Evolutionary conservation across 2,797 vertebrate genomes (phyloP), one percentile per base, ranked within the genome.

Genomic region (Oreonectes daqikongensis): DNA sequence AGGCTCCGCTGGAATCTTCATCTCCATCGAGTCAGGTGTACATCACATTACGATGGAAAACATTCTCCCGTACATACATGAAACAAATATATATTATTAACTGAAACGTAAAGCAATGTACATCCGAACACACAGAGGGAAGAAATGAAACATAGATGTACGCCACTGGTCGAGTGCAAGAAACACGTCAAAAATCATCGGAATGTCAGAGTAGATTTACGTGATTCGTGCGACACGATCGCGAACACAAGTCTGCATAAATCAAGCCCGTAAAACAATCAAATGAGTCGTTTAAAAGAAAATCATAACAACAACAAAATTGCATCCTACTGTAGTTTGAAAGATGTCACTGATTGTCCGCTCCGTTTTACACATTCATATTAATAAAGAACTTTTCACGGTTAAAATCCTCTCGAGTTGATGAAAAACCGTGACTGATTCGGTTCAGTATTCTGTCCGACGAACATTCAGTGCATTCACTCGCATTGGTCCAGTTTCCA

Each of bases 191-290:
- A 88, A 59, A 86, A 88, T 92, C 79, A 87, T 87, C 77, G 91
- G 90, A 93, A 93, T 92, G 91, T 92, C 61, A 72, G 87, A 84
- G 73, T 77, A 63, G 84, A 83, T 86, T 88, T 83, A 83, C 40
- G 44, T 69, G 48, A n/a, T 83, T 82, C 40, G 44, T 69, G 48
- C 15, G 18, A 69, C 35, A 35, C 35, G 10, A 35, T 6, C 35
- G n/a, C 32, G 7, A 35, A 3, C 86, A 86, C 78, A 83, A 84
- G 79, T 86, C 82, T 89, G 91, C 92, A 93, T 89, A 87, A 92
- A 93, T 92, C 90, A 91, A 87, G 89, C 85, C 87, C 88, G 78
- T 84, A 89, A 93, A 92, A 91, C 84, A 35, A 72, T 68, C 57
- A 65, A 40, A 65, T 2, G 14, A 76, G 76, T 69, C 78, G 84